Base-by-base conservation (phyloP, 2,888 invertebrate genomes). In the Drosophila vallismaia region DNA sequence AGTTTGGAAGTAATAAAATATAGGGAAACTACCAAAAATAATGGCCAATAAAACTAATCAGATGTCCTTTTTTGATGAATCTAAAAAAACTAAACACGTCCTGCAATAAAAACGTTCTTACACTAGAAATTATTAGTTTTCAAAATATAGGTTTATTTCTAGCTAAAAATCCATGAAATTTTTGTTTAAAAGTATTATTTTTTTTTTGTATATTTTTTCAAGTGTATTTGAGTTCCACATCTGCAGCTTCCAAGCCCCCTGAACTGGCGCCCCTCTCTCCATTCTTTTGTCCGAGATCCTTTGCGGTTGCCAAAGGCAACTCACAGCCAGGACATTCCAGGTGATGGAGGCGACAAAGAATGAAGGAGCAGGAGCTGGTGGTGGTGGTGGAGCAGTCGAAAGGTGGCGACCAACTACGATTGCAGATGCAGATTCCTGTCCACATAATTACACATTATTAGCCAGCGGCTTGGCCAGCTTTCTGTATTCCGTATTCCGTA, bases 381-480 rank as follows among this genome's bases (percentile, higher is more conserved):
- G 36, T 36, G 36, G 36, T 5, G 5, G 36, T 36, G 12, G 36
- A 36, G 36, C 36, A 36, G 36, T n/a, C n/a, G 36, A 36, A n/a
- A 36, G 36, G 36, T 36, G 36, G 36, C 12, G 36, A 36, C 36
- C 42, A 14, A 19, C 42, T 19, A 14, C 40, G n/a, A 14, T 14
- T 40, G 14, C 40, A 40, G 40, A 40, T 40, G 40, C 42, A 42
- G 42, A 42, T 33, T 24, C 29, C 33, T 12, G n/a, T 10, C 58
- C 8, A 29, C 46, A 38, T 40, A 60, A 60, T 60, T 46, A 60
- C 29, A 31, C 46, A 14, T 28, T 12, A 45, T 55, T 26, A 59
- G 59, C 44, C 55, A 26, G 6, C 12, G 19, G 26, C 38, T 28
- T 28, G 19, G 4, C 14, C 52, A 42, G 36, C 10, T 8, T 46